Conservation (phyloP, 2,113 vertebrate genomes). For the Microcebus lehilahytsara region DNA sequence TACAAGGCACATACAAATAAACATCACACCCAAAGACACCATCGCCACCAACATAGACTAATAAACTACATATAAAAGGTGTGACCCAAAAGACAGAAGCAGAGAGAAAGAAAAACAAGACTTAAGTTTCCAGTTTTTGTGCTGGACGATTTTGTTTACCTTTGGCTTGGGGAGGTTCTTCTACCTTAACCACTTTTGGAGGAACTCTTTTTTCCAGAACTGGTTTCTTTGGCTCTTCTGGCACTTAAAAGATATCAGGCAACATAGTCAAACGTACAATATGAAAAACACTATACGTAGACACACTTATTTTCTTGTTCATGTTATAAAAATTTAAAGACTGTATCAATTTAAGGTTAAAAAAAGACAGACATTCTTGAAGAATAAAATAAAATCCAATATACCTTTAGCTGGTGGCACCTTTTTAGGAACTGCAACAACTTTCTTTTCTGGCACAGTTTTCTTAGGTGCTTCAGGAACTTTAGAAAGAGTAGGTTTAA, state of each 20-base stretch:
- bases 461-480: slow-evolving; percentile 79
- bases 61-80: slow-evolving; percentile 6
- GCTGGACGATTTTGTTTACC: slow-evolving; percentile 78
- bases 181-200: slow-evolving; percentile 76
- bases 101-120: slow-evolving; percentile 26
- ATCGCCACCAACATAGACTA: slow-evolving; percentile 18
- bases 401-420: slow-evolving; percentile 82
- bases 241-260: slow-evolving; percentile 83
- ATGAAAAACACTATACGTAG: background rate
- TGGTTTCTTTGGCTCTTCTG: slow-evolving; percentile 76
- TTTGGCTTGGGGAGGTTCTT: slow-evolving; percentile 82
- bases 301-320: background rate
- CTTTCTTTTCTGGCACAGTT: slow-evolving; percentile 75
- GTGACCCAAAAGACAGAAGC: background rate
- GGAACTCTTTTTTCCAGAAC: slow-evolving; percentile 76
- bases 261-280: slow-evolving; percentile 66
- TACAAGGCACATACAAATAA: slow-evolving; percentile 32
- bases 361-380: background rate
- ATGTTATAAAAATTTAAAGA: slow-evolving; percentile 55
- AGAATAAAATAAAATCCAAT: slow-evolving; percentile 53
- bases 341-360: background rate
- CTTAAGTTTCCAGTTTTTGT: background rate
- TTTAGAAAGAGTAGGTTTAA: slow-evolving; percentile 78
- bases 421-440: slow-evolving; percentile 68
- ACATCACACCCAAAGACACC: slow-evolving; percentile 24